phyloP scores from a whole-genome alignment of 2,888 invertebrate species.

The Alitta virens region DNA sequence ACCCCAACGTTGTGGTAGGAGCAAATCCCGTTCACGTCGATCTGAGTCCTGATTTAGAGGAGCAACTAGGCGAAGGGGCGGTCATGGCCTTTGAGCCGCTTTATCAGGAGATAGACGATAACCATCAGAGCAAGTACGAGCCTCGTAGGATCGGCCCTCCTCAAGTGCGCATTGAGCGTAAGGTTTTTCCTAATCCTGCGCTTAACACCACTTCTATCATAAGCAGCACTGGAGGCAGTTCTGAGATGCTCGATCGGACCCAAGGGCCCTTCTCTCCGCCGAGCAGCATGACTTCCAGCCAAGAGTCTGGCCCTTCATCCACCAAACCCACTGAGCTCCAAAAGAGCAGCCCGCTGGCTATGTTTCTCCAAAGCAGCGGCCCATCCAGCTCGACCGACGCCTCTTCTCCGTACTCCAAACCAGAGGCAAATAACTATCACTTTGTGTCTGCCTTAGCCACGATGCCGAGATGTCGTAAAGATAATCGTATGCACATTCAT shows the following conservation, averaged over 20 bases:
- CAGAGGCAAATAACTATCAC: constrained; percentile 26
- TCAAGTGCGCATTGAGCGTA: constrained; percentile 49
- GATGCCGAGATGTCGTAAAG: constrained; percentile 38
- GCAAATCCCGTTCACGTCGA: background rate
- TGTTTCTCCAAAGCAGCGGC: constrained; percentile 43
- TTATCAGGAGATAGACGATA: constrained; percentile 48
- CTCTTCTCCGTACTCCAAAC: background rate
- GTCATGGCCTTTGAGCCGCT: constrained; percentile 32
- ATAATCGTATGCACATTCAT: constrained; percentile 12
- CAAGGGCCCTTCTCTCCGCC: background rate
- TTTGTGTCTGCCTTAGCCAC: constrained; percentile 45
- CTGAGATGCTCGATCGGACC: constrained; percentile 32
- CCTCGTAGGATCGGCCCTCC: constrained; percentile 32
- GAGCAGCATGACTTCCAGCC: background rate
- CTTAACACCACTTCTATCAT: constrained; percentile 40
- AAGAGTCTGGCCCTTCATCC: constrained; percentile 13
- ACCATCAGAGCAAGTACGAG: constrained; percentile 49
- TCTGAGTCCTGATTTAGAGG: background rate
- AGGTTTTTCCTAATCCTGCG: constrained; percentile 35
- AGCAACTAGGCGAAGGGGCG: constrained; percentile 4
- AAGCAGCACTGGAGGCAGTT: constrained; percentile 47
- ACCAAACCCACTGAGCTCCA: background rate
- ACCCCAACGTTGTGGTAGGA: background rate
- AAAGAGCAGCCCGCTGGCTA: constrained; percentile 27
- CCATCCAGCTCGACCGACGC: background rate